Conservation (phyloP, 2,797 vertebrate genomes). For the Danio choprae region DNA sequence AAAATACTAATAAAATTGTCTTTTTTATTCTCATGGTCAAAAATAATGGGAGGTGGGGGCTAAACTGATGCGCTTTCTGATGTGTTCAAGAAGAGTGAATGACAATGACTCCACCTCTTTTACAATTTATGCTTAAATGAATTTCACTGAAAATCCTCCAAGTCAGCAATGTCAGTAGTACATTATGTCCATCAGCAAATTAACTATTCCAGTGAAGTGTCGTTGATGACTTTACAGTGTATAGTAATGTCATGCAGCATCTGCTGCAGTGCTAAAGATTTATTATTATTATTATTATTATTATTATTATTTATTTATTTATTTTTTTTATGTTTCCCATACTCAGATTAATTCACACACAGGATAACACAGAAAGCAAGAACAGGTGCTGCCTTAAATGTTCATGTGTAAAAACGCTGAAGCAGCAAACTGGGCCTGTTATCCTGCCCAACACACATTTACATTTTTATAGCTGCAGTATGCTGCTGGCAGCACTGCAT, state of each 20-base stretch:
- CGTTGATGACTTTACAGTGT: background rate
- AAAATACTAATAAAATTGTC: too few relatives aligned
- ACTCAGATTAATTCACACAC: conserved; percentile 15
- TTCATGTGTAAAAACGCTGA: conserved; percentile 32
- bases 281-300: too few relatives aligned
- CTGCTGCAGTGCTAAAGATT: conserved; percentile 21
- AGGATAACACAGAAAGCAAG: background rate
- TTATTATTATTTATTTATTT: background rate
- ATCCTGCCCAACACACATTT: conserved; percentile 4
- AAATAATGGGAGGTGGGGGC: too few relatives aligned
- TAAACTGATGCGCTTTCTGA: too few relatives aligned
- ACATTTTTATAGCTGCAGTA: conserved; percentile 35
- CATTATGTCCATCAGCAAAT: background rate
- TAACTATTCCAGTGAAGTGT: background rate
- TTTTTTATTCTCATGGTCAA: too few relatives aligned
- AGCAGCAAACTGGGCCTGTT: conserved; percentile 40
- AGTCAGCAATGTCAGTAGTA: conserved; percentile 1
- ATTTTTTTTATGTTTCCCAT: background rate
- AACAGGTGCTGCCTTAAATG: conserved; percentile 36
- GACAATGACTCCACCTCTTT: background rate
- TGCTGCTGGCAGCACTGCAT: background rate
- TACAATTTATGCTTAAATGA: background rate
- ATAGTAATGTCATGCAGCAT: background rate
- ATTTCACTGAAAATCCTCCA: background rate
- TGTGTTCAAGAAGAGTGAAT: background rate